Evolutionary conservation across 1,140 invertebrate species (phyloP).

Genomic region (Penaeus chinensis): DNA sequence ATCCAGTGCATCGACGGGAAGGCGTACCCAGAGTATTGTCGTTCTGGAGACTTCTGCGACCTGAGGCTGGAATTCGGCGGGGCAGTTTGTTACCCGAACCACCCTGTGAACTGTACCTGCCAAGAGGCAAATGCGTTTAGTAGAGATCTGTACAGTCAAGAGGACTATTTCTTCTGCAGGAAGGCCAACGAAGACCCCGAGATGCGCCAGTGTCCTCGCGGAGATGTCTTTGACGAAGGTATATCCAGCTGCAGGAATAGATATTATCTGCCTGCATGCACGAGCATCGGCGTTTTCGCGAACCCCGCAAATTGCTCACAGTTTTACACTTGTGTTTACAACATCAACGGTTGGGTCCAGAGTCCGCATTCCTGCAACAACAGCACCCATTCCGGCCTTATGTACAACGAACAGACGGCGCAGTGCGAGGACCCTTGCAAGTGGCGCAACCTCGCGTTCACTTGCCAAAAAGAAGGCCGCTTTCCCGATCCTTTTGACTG

Average conservation of each 20-base stretch:
- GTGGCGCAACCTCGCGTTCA: background rate
- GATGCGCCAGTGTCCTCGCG: background rate
- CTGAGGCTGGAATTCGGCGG: slow-evolving; percentile 1
- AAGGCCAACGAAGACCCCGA: background rate
- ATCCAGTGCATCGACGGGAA: slow-evolving; percentile 9
- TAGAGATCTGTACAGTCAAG: background rate
- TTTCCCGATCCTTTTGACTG: slow-evolving; percentile 18
- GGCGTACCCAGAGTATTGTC: background rate
- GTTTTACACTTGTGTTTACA: slow-evolving; percentile 10
- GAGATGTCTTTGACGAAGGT: background rate
- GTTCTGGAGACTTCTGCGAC: background rate
- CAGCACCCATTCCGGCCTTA: background rate
- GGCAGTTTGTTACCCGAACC: slow-evolving; percentile 16
- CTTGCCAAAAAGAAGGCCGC: slow-evolving; percentile 7
- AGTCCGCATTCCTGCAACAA: background rate
- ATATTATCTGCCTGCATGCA: background rate
- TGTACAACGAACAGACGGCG: slow-evolving; percentile 13
- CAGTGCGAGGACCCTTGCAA: slow-evolving; percentile 18
- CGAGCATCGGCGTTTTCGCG: background rate
- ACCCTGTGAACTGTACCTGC: background rate
- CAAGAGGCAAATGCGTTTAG: background rate
- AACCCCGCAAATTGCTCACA: background rate
- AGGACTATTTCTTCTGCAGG: background rate
- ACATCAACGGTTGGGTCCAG: slow-evolving; percentile 14
- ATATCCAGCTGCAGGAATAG: background rate